Evolutionary conservation across 2,797 vertebrate species (phyloP).

Genomic region (Glyptemys insculpta): DNA sequence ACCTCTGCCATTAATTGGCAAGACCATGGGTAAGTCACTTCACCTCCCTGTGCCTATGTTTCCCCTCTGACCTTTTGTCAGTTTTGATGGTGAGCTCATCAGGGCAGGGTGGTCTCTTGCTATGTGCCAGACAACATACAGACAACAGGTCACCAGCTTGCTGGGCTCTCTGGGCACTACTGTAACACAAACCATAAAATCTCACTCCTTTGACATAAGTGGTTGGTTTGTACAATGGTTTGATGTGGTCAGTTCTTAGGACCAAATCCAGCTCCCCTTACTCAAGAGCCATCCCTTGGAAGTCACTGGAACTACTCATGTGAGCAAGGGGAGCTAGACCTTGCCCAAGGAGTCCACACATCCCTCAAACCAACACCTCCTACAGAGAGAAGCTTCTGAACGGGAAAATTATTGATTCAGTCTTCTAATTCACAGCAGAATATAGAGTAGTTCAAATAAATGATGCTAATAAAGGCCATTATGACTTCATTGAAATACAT

Average conservation of each 20-base stretch:
- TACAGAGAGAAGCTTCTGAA: not conserved
- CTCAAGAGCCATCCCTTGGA: not conserved
- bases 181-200: not conserved
- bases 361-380: not conserved
- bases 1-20: not conserved
- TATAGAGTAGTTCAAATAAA: not conserved
- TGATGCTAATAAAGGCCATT: not conserved
- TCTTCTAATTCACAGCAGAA: not conserved
- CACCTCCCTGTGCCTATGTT: not conserved
- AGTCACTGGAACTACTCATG: not conserved
- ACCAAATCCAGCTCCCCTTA: not conserved
- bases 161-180: accelerated
- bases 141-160: not conserved
- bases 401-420: not conserved
- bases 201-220: not conserved
- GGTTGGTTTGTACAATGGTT: not conserved
- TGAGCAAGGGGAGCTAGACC: not conserved
- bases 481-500: not conserved
- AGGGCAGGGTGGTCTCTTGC: not conserved
- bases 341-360: not conserved
- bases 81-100: not conserved
- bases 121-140: accelerated
- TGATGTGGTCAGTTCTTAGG: constrained; percentile 4
- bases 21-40: not conserved
- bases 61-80: not conserved